Percentiles rank a stretch among this genome's conserved stretches.
Evolutionary conservation across 2,888 invertebrate species (phyloP).

Genomic region (Synanthedon myopaeformis): DNA sequence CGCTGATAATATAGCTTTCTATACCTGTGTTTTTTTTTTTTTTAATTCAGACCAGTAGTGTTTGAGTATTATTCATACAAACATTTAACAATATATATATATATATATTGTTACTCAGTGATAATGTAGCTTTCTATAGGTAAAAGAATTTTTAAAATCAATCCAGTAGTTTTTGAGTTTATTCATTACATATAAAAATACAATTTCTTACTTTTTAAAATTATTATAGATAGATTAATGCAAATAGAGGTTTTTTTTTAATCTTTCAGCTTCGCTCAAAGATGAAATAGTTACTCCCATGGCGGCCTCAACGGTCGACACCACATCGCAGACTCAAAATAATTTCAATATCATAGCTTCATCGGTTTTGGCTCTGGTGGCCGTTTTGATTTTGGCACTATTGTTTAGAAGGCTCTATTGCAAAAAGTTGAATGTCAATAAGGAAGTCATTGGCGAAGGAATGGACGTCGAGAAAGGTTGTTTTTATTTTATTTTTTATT

Average conservation of each 20-base stretch:
- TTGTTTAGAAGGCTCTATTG: conserved; percentile 38
- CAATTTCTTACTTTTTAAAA: too few species aligned
- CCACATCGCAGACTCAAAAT: conserved; percentile 17
- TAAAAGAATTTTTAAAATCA: too few species aligned
- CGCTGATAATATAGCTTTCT: too few species aligned
- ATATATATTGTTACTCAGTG: too few species aligned
- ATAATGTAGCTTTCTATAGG: too few species aligned
- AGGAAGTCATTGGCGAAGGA: conserved; percentile 24
- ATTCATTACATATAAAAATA: too few species aligned
- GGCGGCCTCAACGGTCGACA: conserved; percentile 44
- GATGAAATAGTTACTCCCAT: conserved; percentile 47
- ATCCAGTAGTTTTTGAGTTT: too few species aligned
- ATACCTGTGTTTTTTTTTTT: too few species aligned
- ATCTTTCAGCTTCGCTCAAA: conserved; percentile 30
- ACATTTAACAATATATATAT: too few species aligned
- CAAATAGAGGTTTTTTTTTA: background rate
- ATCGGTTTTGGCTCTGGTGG: conserved; percentile 28
- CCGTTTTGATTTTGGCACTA: conserved; percentile 29
- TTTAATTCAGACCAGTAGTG: too few species aligned
- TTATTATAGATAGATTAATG: too few species aligned
- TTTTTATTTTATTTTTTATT: background rate
- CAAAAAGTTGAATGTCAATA: conserved; percentile 18
- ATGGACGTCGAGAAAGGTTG: conserved; percentile 47
- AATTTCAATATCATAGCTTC: conserved; percentile 35
- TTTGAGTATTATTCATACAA: too few species aligned